phyloP scores from a whole-genome alignment of 2,888 invertebrate genomes.

The Dascillus cervinus region DNA sequence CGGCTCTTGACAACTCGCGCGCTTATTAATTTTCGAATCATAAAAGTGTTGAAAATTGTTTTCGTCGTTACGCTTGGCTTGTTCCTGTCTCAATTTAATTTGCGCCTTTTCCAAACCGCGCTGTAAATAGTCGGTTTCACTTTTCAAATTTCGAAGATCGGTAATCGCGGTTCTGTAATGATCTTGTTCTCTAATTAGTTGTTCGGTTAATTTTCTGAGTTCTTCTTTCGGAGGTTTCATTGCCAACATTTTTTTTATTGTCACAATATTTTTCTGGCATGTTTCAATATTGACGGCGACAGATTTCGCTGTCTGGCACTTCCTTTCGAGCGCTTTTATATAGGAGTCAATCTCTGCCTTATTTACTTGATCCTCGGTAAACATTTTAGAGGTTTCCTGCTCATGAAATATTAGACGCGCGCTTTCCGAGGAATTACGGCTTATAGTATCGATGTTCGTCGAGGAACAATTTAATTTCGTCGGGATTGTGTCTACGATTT shows the following conservation, averaged over 20 bases:
- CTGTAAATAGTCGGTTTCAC: constrained; percentile 30
- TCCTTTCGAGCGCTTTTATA: constrained; percentile 21
- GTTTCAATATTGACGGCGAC: constrained; percentile 26
- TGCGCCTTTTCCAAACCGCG: constrained; percentile 27
- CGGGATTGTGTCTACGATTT: no score
- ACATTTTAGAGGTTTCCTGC: constrained; percentile 5
- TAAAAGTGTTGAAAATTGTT: not conserved
- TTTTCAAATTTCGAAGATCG: constrained; percentile 29
- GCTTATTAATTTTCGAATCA: no score
- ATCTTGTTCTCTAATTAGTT: constrained; percentile 29
- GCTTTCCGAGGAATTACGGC: no score
- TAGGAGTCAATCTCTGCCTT: constrained; percentile 13
- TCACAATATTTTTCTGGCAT: constrained; percentile 31
- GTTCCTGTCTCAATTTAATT: constrained; percentile 18
- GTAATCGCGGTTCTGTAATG: constrained; percentile 28
- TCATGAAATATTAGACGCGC: not conserved
- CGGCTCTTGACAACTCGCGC: no score
- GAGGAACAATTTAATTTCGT: no score
- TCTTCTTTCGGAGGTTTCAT: constrained; percentile 5
- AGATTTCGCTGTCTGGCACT: constrained; percentile 28
- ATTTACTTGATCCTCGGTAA: constrained; percentile 11
- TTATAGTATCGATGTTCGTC: no score
- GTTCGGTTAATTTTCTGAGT: constrained; percentile 14
- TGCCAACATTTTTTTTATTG: constrained; percentile 24
- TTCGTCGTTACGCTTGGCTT: not conserved